Percentiles rank a stretch among this genome's conserved stretches.
These are phyloP conservation scores for Tragelaphus imberbis DNA, from an alignment of 2,113 vertebrate species.

Conservation along the genomic window DNA sequence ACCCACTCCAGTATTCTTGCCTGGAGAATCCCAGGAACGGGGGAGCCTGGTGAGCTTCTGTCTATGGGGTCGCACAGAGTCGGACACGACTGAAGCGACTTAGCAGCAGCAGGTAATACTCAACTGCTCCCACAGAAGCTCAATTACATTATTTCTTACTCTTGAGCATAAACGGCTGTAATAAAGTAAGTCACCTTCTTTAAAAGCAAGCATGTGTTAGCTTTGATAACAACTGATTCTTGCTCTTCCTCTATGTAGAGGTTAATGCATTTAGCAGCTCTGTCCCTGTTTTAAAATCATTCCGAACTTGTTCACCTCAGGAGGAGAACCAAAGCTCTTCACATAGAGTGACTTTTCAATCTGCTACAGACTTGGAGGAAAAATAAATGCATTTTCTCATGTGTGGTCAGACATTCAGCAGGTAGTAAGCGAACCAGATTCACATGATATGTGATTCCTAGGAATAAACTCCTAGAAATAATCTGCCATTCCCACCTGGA, in stretches of 20 bases:
- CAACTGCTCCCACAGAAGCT: not conserved
- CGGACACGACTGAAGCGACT: no score
- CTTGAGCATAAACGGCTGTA: not conserved
- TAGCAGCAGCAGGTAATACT: not conserved
- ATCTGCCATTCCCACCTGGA: not conserved
- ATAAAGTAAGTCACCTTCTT: not conserved
- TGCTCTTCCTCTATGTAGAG: not conserved
- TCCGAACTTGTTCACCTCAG: not conserved
- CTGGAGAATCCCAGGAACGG: no score
- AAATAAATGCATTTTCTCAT: not conserved
- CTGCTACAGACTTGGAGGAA: not conserved
- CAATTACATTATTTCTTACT: not conserved
- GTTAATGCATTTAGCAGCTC: not conserved
- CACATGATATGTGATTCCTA: not conserved
- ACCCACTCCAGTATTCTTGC: no score
- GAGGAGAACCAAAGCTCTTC: not conserved
- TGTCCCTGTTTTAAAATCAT: not conserved
- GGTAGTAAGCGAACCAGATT: not conserved
- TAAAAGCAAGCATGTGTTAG: not conserved
- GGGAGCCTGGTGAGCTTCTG: no score
- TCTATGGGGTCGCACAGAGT: no score
- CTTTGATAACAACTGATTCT: not conserved
- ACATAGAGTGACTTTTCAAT: not conserved
- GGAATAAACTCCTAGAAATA: not conserved
- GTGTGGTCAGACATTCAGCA: not conserved